Evolutionary conservation across 2,888 invertebrate genomes (phyloP).

Genomic region (Tolmerus cingulatus): DNA sequence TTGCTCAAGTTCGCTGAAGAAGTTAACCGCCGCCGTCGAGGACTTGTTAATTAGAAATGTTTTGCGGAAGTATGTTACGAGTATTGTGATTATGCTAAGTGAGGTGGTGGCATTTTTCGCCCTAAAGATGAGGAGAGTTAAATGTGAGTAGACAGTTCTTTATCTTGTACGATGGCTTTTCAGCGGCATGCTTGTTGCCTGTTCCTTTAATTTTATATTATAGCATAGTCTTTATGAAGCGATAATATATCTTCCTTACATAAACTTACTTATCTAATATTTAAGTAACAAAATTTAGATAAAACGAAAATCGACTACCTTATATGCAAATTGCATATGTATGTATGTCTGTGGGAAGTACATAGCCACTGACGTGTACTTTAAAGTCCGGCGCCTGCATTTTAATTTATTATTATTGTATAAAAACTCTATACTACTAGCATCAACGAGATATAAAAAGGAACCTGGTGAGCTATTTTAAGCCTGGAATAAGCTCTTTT

Average conservation of each 20-base stretch:
- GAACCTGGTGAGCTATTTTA: not conserved
- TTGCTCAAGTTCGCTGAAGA: not conserved
- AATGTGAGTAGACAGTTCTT: conserved; percentile 38
- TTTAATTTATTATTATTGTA: not conserved
- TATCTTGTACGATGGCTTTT: not conserved
- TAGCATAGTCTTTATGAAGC: not conserved
- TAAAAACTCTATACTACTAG: not conserved
- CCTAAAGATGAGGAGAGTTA: conserved; percentile 37
- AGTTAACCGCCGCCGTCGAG: not conserved
- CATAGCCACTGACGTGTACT: not conserved
- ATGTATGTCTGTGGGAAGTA: not conserved
- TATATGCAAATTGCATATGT: not conserved
- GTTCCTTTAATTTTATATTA: not conserved
- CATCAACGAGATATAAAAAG: not conserved
- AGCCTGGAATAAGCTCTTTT: not conserved
- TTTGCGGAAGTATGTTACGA: not conserved
- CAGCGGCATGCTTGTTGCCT: not conserved
- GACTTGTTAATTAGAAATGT: not conserved
- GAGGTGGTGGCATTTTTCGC: conserved; percentile 42
- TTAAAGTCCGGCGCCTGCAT: not conserved
- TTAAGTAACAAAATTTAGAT: not conserved
- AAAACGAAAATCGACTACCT: not conserved
- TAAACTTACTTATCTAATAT: not conserved
- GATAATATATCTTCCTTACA: not conserved
- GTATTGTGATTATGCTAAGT: conserved; percentile 39